Percentiles rank a stretch among this genome's conserved stretches.
These are phyloP conservation scores for Frankliniella intonsa DNA, from an alignment of 2,888 invertebrate species.

Conservation along the genomic window DNA sequence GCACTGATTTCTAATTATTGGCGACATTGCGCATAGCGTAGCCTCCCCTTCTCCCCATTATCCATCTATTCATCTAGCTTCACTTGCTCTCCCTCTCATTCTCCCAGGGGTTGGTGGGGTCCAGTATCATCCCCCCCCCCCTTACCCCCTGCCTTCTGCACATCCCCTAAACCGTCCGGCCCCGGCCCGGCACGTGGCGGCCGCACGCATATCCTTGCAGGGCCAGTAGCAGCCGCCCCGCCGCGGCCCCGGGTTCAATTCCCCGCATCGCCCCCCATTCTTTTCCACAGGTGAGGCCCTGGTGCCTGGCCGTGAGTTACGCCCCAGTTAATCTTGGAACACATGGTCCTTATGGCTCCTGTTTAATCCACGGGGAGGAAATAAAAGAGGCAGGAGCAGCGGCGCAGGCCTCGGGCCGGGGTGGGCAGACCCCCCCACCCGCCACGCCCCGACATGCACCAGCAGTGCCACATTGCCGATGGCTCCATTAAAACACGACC, in stretches of 20 bases:
- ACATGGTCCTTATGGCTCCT: constrained; percentile 12
- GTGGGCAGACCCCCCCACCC: too few relatives aligned
- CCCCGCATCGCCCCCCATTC: not conserved
- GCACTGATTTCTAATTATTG: constrained; percentile 12
- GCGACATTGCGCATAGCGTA: not conserved
- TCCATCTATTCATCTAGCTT: too few relatives aligned
- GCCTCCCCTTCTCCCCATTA: not conserved
- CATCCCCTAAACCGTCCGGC: too few relatives aligned
- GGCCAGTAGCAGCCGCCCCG: not conserved
- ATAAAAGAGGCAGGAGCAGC: not conserved
- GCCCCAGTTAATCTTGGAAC: constrained; percentile 7
- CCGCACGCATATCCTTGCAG: too few relatives aligned
- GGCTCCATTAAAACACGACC: not conserved
- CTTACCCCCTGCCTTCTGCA: too few relatives aligned
- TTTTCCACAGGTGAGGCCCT: not conserved
- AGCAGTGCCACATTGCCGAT: not conserved
- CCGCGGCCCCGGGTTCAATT: not conserved
- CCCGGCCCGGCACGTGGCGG: too few relatives aligned
- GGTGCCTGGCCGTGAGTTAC: not conserved
- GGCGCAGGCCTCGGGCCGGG: not conserved
- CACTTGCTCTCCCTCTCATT: not conserved
- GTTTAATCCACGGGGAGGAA: not conserved
- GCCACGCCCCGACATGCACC: not conserved
- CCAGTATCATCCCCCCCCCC: not conserved
- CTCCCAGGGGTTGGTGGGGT: not conserved